phyloP scores from a whole-genome alignment of 1,140 invertebrate species.

The Drosophila saltans region DNA sequence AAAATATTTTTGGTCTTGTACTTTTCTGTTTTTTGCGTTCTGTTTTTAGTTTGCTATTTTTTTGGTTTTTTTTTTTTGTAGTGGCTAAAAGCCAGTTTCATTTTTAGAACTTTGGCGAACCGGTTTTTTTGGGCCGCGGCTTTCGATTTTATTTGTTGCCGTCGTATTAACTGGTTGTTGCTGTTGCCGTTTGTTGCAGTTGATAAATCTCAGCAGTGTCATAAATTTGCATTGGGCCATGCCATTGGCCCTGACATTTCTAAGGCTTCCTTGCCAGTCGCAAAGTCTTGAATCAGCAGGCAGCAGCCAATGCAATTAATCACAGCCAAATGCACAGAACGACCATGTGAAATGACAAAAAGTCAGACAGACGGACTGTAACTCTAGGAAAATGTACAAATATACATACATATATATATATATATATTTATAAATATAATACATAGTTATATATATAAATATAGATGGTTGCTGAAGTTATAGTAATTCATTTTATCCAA shows the following conservation, averaged over 20 bases:
- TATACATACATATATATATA: too few relatives aligned
- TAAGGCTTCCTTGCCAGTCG: constrained; percentile 73
- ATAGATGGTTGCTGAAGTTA: constrained; percentile 48
- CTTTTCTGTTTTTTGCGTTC: constrained; percentile 36
- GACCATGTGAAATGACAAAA: constrained; percentile 74
- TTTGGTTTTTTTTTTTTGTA: constrained; percentile 13
- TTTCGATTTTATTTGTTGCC: constrained; percentile 80
- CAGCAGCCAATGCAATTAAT: constrained; percentile 79
- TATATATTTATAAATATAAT: too few relatives aligned
- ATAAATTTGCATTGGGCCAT: constrained; percentile 81
- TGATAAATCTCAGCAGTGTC: constrained; percentile 79
- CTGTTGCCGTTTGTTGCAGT: constrained; percentile 56
- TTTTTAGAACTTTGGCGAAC: constrained; percentile 78
- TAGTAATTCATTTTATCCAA: constrained; percentile 59
- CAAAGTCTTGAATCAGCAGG: constrained; percentile 37
- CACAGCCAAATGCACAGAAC: constrained; percentile 80
- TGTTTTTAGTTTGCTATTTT: constrained; percentile 20
- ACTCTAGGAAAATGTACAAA: constrained; percentile 12
- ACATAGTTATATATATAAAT: neutral
- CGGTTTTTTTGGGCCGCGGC: constrained; percentile 76
- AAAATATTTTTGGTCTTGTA: constrained; percentile 79
- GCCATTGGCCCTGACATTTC: constrained; percentile 80
- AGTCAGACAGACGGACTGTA: constrained; percentile 37
- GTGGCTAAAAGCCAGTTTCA: constrained; percentile 69
- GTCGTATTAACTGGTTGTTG: constrained; percentile 71